Evolutionary conservation across 2,797 vertebrate species (phyloP), one percentile per base, ranked within the genome.

Genomic region (Crenichthys baileyi): DNA sequence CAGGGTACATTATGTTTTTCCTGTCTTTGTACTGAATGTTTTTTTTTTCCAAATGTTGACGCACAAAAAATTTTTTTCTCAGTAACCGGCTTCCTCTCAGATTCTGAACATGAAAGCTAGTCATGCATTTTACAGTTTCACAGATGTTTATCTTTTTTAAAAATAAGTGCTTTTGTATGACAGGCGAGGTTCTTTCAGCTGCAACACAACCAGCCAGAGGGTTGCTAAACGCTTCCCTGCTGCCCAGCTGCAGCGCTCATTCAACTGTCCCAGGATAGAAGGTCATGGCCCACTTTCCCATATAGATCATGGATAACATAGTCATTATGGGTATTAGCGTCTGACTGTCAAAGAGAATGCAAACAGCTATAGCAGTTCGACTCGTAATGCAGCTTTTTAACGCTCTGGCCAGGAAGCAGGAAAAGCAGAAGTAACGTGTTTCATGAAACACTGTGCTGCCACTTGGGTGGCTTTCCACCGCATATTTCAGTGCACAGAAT

Each of bases 231-330:
- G 26, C 58, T 51, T 72, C 29, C 55, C 29, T 72, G 48, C 18
- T 86, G 50, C 48, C 77, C 85, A 80, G 81, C 81, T 88, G 89
- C 73, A 29, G 63, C 24, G 24, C 39, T 51, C 24, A 13, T 12
- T 77, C 58, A 84, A 46, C 48, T 75, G n/a, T 85, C 81, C 63
- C 50, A 74, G 60, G 72, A 61, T 72, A 63, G 22, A 82, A 55
- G 48, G 79, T 44, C 72, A 46, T 86, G 91, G 7, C 82, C 86
- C 76, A 89, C 72, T 89, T 89, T 88, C 55, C 5, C 65, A 36
- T 20, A 16, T 20, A 75, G 78, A 60, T 78, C 31, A 44, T 29
- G 46, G 51, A 58, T 70, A 73, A 55, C 70, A 36, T 29, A 26
- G 71, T 44, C 39, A 44, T 24, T 11, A 13, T 15, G 67, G 67